A percentile compares a stretch with the other conserved stretches of the same genome.
These are phyloP conservation scores for Drosophila macrospina DNA, from an alignment of 2,888 invertebrate genomes.

Conservation along the genomic window DNA sequence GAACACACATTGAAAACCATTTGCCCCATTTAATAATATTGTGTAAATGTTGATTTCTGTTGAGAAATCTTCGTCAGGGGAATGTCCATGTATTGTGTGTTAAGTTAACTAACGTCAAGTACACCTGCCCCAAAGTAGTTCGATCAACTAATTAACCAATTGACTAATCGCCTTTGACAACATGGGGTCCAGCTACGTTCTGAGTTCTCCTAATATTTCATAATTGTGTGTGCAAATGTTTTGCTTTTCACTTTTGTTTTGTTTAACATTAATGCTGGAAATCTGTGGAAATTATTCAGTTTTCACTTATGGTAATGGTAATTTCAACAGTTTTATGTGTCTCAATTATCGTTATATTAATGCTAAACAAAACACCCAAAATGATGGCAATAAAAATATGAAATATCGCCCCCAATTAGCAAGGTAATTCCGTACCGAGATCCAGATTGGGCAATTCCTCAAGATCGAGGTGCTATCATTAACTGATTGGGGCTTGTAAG, in stretches of 20 bases:
- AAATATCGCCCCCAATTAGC: constrained; percentile 55
- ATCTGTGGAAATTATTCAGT: constrained; percentile 30
- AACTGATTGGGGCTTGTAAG: background rate
- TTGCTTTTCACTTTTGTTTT: constrained; percentile 57
- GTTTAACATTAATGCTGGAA: constrained; percentile 47
- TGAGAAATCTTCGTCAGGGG: constrained; percentile 10
- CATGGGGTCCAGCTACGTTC: constrained; percentile 55
- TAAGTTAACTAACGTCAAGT: constrained; percentile 1
- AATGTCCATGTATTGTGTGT: background rate
- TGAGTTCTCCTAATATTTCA: constrained; percentile 44
- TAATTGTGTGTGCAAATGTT: constrained; percentile 31
- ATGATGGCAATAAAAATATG: constrained; percentile 61
- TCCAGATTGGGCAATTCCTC: background rate
- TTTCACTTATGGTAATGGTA: constrained; percentile 51
- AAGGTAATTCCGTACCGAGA: constrained; percentile 27
- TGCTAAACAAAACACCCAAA: constrained; percentile 45
- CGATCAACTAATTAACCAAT: constrained; percentile 33
- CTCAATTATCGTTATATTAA: constrained; percentile 66
- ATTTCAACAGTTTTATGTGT: constrained; percentile 59
- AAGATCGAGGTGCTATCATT: constrained; percentile 28
- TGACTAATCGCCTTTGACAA: constrained; percentile 65
- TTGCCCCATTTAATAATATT: constrained; percentile 78
- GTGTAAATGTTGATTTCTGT: constrained; percentile 79
- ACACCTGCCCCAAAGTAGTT: constrained; percentile 15
- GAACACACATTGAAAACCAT: constrained; percentile 50